These are phyloP conservation scores for Yponomeuta plumbellus DNA, from an alignment of 2,888 invertebrate genomes.

Conservation along the genomic window DNA sequence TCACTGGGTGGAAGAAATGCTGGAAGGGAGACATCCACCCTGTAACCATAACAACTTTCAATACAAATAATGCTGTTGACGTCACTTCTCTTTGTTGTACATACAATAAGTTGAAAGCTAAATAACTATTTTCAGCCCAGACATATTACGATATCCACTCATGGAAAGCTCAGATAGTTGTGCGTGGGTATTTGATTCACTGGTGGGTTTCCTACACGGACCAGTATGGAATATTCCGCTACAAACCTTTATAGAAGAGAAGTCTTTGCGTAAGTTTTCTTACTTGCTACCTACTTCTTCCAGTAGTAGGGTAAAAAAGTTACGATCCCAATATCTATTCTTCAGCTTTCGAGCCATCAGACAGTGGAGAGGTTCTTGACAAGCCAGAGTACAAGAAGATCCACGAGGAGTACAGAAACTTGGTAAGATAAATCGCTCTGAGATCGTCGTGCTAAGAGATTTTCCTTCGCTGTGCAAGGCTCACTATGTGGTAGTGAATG, in stretches of 20 bases:
- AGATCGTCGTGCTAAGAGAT: too few species aligned
- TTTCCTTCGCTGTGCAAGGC: too few species aligned
- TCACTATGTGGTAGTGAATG: too few species aligned
- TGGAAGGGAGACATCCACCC: too few species aligned
- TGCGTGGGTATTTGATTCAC: constrained; percentile 94
- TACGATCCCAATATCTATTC: constrained; percentile 14
- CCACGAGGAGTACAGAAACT: constrained; percentile 90
- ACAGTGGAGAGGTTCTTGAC: constrained; percentile 78
- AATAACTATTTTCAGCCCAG: constrained; percentile 28
- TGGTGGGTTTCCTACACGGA: constrained; percentile 93
- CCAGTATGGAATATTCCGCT: constrained; percentile 95
- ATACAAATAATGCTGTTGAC: constrained; percentile 20
- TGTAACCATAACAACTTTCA: constrained; percentile 40
- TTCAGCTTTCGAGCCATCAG: constrained; percentile 90
- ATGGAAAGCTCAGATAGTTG: constrained; percentile 77
- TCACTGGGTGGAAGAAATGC: too few species aligned
- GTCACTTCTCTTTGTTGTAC: not conserved
- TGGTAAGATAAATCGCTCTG: constrained; percentile 73
- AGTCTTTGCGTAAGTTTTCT: constrained; percentile 86
- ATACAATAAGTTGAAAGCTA: constrained; percentile 20
- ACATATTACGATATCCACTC: constrained; percentile 9
- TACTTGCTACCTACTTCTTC: not conserved
- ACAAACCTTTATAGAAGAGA: constrained; percentile 93
- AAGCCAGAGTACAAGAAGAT: constrained; percentile 85
- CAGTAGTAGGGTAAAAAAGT: not conserved